These are phyloP conservation scores for Paguma larvata DNA, from an alignment of 2,797 vertebrate species.

Conservation along the genomic window DNA sequence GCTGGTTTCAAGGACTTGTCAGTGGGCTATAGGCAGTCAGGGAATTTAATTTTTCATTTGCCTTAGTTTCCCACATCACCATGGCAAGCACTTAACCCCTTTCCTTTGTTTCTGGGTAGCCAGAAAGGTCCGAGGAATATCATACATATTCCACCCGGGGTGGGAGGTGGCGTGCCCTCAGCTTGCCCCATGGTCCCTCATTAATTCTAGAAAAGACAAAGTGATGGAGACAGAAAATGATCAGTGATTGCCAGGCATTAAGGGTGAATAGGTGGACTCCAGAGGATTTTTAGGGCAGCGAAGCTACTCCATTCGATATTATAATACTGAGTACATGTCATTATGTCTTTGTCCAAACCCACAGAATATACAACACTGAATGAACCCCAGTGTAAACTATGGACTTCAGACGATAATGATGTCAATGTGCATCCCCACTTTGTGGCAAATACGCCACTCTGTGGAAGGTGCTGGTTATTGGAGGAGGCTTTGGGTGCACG, in stretches of 20 bases:
- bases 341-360: background rate
- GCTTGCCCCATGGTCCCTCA: no score
- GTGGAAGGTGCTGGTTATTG: no score
- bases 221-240: background rate
- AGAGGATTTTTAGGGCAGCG: background rate
- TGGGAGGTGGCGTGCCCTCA: no score
- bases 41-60: no score
- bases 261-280: background rate
- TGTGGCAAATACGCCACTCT: background rate
- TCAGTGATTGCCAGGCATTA: background rate
- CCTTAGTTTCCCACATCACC: no score
- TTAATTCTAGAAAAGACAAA: background rate
- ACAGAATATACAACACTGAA: background rate
- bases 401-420: background rate
- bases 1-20: no score
- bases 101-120: no score
- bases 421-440: background rate
- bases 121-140: no score
- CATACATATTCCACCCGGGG: no score
- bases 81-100: no score
- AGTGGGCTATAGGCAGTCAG: no score
- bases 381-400: background rate
- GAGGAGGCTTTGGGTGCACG: background rate
- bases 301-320: background rate
- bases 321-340: background rate